Conservation (phyloP, 2,797 vertebrate species). For the Paratrypauchen microcephalus region DNA sequence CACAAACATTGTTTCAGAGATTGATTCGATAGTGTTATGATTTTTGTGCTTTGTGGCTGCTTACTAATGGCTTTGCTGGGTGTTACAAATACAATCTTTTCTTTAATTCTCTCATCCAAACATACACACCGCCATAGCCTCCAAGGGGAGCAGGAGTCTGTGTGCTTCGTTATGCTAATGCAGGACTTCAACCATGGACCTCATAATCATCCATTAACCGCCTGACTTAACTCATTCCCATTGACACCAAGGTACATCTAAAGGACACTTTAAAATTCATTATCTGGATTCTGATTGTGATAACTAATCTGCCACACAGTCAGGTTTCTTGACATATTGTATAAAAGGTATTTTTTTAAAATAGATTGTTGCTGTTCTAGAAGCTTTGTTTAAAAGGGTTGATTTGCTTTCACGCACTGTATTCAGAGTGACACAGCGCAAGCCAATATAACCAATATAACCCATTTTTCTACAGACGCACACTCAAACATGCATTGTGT, state of each 20-base stretch:
- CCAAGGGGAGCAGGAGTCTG: slow-evolving; percentile 56
- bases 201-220: slow-evolving; percentile 74
- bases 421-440: not conserved
- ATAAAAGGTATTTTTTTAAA: not conserved
- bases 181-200: slow-evolving; percentile 67
- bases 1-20: slow-evolving; percentile 49
- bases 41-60: slow-evolving; percentile 41
- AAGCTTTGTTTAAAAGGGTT: slow-evolving; percentile 14
- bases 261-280: slow-evolving; percentile 59
- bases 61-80: slow-evolving; percentile 33
- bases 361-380: not conserved
- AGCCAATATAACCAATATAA: not conserved
- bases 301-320: not conserved
- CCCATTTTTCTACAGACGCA: not conserved
- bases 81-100: slow-evolving; percentile 5
- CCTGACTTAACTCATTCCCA: slow-evolving; percentile 65
- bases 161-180: slow-evolving; percentile 73
- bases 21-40: slow-evolving; percentile 36
- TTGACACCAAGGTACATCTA: slow-evolving; percentile 68
- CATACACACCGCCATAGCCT: slow-evolving; percentile 12
- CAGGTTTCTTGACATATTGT: not conserved
- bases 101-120: slow-evolving; percentile 31
- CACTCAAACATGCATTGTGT: not conserved
- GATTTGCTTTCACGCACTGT: not conserved
- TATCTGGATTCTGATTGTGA: slow-evolving; percentile 24